Base-by-base conservation (phyloP, 2,797 vertebrate genomes). In the Fistularia tabacaria region DNA sequence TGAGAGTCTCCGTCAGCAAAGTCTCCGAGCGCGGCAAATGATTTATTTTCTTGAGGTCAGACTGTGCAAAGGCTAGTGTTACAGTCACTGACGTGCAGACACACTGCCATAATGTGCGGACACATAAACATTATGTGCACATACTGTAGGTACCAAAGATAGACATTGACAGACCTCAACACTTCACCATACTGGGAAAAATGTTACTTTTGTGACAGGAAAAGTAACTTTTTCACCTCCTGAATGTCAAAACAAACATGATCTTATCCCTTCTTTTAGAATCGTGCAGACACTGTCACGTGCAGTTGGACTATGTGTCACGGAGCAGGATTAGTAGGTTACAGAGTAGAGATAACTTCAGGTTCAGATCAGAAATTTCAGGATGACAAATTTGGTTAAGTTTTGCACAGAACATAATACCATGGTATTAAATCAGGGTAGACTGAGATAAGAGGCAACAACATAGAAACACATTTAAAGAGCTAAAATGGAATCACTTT, bases 61-160 rank as follows among this genome's bases (percentile, higher is more conserved):
- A 66, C 63, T 72, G 77, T 64, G 62, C 46, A 56, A 57, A 50
- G 58, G 60, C 61, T 54, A 50, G 55, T 39, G 59, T 61, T 52
- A 66, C 37, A 41, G 53, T 15, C 10, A 52, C 55, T 9, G 54
- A 66, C 48, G 56, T 44, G 54, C 38, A 52, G 71, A 79, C 63
- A 64, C 38, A 14, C 8, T 3, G 45, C 3, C 25, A 14, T 13
- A 36, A 72, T 25, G 49, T 62, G 54, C 42, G 43, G 38, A 56
- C 44, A 36, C 56, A 59, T 10, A 14, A 62, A 62, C 7, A 8
- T 12, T 45, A 52, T 3, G 46, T 38, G 46, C 45, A 52, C 13
- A 36, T 8, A 40, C n/a, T 7, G 40, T n/a, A n/a, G 14, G 14
- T 10, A 62, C 25, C 25, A 25, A 25, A 25, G 25, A 25, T 25